Evolutionary conservation across 2,797 vertebrate genomes (phyloP), one percentile per base, ranked within the genome.

Genomic region (Clarias pachynema): DNA sequence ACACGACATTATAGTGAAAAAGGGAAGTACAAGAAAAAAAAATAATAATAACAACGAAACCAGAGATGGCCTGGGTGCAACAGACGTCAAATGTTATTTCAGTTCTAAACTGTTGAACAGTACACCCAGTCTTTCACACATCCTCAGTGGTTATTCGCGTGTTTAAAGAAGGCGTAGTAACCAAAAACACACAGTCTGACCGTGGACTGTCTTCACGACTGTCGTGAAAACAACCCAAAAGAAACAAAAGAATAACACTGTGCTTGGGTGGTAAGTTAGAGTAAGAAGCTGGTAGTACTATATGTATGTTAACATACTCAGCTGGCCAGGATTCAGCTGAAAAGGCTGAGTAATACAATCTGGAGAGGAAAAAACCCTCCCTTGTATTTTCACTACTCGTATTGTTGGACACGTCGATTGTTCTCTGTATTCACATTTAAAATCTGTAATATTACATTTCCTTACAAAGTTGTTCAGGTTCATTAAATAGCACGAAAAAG

Each of bases 111-210:
- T 44, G 5, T 8, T 16, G 40, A 49, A 74, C 53, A 44, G 44
- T 79, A 22, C 66, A 82, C 9, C n/a, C 56, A 16, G 31, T 60
- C 26, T 49, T 37, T 31, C 62, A 80, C 9, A 80, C 26, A 75
- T 40, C 31, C 66, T n/a, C 34, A 16, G 34, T 4, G 34, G 66
- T 69, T 62, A 75, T 79, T 81, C 26, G 4, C 60, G 59, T 78
- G n/a, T 86, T 34, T 84, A 79, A 86, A 85, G 60, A 12, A 86
- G 16, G 40, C 22, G 31, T 62, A 75, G 72, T 26, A 31, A 86
- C 31, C 56, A 31, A 79, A 53, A 40, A 60, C 60, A 20, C n/a
- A 4, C 20, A 16, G 56, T 56, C 62, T 56, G 37, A 7, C 63
- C 20, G 0, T 81, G 24, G 53, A 56, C 18, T 22, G 14, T 68